Conservation (phyloP, 2,113 vertebrate species). For the Vimba vimba region DNA sequence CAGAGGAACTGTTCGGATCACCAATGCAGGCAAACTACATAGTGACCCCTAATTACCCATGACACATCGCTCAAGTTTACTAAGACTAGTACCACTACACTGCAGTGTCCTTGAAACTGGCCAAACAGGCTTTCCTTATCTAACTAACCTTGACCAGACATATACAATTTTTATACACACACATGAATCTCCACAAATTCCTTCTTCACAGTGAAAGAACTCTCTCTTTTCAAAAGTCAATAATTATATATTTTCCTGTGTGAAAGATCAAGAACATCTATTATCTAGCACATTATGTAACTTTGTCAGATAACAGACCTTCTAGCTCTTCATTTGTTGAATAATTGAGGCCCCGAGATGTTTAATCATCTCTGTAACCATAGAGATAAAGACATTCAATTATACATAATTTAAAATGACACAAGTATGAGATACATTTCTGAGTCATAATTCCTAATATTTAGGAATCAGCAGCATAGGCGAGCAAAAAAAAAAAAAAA, state of each 20-base stretch:
- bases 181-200: background rate
- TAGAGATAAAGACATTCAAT: constrained; percentile 22
- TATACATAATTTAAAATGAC: background rate
- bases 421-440: constrained; percentile 3
- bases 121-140: background rate
- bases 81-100: background rate
- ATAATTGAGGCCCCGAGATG: constrained; percentile 13
- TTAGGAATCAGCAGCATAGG: background rate
- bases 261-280: constrained; percentile 27
- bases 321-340: constrained; percentile 6
- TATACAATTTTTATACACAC: background rate
- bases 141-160: constrained; percentile 24
- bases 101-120: background rate
- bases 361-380: constrained; percentile 49
- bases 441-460: constrained; percentile 3
- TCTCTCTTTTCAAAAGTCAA: constrained; percentile 28
- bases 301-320: constrained; percentile 45
- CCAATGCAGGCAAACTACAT: background rate
- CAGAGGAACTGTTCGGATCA: background rate
- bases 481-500: background rate
- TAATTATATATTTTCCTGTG: constrained; percentile 21
- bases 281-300: constrained; percentile 44
- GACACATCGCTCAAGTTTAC: background rate
- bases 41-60: background rate
- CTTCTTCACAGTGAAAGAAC: constrained; percentile 12